These are phyloP conservation scores for Procavia capensis DNA, from an alignment of 2,113 vertebrate species.

Conservation along the genomic window DNA sequence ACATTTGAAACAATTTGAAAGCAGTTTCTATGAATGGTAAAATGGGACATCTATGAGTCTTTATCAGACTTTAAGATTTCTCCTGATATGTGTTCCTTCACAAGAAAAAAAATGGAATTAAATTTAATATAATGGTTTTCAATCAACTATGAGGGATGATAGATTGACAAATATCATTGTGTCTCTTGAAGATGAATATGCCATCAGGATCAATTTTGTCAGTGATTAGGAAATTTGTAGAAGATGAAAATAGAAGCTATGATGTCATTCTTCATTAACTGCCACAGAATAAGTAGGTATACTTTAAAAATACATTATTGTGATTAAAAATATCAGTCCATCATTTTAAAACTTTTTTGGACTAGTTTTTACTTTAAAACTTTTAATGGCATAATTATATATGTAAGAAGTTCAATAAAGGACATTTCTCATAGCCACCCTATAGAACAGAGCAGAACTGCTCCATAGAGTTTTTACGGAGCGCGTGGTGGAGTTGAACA, in stretches of 20 bases:
- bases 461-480: too few relatives aligned
- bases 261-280: background rate
- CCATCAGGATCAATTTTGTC: background rate
- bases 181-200: background rate
- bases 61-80: background rate
- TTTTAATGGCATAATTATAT: background rate
- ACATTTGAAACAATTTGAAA: background rate
- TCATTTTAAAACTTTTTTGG: background rate
- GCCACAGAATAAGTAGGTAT: background rate
- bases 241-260: background rate
- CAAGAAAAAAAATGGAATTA: background rate
- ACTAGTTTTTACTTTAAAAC: background rate
- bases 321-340: background rate
- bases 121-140: background rate
- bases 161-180: background rate
- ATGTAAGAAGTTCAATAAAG: background rate
- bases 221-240: background rate
- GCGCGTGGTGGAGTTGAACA: too few relatives aligned
- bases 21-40: background rate
- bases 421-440: too few relatives aligned
- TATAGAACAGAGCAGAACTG: too few relatives aligned
- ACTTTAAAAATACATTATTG: too few relatives aligned
- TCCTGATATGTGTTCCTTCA: background rate
- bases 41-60: background rate
- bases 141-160: background rate